phyloP scores from a whole-genome alignment of 2,888 invertebrate species.

The Notodonta dromedarius region DNA sequence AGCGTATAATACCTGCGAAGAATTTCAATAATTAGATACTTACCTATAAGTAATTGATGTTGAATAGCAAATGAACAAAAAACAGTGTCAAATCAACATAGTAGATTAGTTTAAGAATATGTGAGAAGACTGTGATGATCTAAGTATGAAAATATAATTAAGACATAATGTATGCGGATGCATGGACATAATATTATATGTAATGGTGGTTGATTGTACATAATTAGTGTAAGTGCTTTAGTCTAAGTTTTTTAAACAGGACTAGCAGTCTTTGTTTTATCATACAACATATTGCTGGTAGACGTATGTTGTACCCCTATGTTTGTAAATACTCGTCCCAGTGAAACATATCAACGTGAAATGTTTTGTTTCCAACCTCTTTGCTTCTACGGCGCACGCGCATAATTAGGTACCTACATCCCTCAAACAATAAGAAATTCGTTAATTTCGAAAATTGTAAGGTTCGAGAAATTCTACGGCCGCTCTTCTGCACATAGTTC shows the following conservation, averaged over 20 bases:
- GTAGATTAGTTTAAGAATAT: slow-evolving; percentile 58
- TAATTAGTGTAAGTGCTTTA: slow-evolving; percentile 31
- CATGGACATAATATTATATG: slow-evolving; percentile 26
- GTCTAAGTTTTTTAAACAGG: slow-evolving; percentile 22
- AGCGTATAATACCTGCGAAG: slow-evolving; percentile 19
- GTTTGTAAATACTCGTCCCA: slow-evolving; percentile 44
- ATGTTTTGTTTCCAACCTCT: slow-evolving; percentile 12
- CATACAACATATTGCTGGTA: no score
- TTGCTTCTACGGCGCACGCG: slow-evolving; percentile 28
- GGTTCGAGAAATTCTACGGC: no score
- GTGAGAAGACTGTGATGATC: slow-evolving; percentile 83
- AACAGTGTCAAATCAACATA: slow-evolving; percentile 11
- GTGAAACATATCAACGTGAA: slow-evolving; percentile 9
- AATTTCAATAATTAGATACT: slow-evolving; percentile 28
- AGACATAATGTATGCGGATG: slow-evolving; percentile 53
- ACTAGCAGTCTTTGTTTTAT: slow-evolving; percentile 21
- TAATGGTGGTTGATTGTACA: slow-evolving; percentile 34
- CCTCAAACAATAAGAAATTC: slow-evolving; percentile 75
- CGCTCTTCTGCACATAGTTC: no score
- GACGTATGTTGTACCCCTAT: background rate
- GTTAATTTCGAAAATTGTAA: slow-evolving; percentile 14
- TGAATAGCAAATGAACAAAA: slow-evolving; percentile 11
- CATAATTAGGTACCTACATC: slow-evolving; percentile 48
- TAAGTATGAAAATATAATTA: slow-evolving; percentile 64
- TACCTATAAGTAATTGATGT: slow-evolving; percentile 19